Evolutionary conservation across 2,888 invertebrate species (phyloP).

Genomic region (Heteromurus nitidus): DNA sequence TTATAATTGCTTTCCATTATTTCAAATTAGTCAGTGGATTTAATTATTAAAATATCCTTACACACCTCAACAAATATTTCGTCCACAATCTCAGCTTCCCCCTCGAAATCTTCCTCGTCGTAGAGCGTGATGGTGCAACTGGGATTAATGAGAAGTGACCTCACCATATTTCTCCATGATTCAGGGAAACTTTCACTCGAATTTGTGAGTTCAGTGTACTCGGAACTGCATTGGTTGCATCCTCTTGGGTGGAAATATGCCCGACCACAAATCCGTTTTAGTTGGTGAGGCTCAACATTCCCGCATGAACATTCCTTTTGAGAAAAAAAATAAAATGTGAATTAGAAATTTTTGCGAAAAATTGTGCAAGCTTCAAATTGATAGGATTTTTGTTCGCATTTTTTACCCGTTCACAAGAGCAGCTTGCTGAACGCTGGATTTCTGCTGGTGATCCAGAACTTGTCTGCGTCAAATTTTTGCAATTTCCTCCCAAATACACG

Average conservation of each 20-base stretch:
- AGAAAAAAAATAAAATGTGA: no score
- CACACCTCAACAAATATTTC: neutral
- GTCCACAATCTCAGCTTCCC: neutral
- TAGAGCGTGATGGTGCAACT: conserved; percentile 34
- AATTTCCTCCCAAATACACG: neutral
- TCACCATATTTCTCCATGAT: conserved; percentile 4
- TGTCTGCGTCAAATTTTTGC: neutral
- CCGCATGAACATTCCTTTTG: conserved; percentile 27
- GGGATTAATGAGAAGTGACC: conserved; percentile 13
- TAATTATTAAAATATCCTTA: no score
- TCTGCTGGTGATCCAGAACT: neutral
- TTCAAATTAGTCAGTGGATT: no score
- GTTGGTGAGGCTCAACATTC: conserved; percentile 10
- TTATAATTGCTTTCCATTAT: no score
- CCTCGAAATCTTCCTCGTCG: conserved; percentile 38
- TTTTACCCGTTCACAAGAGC: neutral
- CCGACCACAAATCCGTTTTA: conserved; percentile 12
- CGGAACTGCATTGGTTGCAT: conserved; percentile 14
- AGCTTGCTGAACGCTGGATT: neutral
- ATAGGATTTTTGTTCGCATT: neutral
- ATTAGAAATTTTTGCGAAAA: neutral
- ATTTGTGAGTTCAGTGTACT: conserved; percentile 18
- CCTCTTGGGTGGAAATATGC: conserved; percentile 15
- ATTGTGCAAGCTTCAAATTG: neutral
- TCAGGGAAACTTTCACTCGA: neutral